Conservation (phyloP, 1,140 invertebrate species). For the Cotesia vestalis region DNA sequence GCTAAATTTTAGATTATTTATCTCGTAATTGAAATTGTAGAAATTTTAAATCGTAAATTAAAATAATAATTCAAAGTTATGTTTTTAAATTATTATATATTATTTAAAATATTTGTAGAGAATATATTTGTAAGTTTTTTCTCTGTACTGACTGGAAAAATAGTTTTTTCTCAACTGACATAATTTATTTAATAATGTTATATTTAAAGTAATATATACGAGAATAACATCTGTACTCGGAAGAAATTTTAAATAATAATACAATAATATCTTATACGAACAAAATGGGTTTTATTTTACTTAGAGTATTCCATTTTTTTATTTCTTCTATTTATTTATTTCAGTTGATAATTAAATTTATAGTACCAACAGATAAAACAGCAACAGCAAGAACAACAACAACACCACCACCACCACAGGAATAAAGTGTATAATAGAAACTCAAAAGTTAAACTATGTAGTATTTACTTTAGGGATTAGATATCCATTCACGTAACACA, state of each 20-base stretch:
- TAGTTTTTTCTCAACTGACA: neutral
- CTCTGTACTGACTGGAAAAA: too few species aligned
- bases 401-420: neutral
- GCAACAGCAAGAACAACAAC: neutral
- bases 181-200: neutral
- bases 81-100: too few species aligned
- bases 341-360: too few species aligned
- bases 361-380: neutral
- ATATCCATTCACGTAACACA: conserved; percentile 20
- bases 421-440: conserved; percentile 8
- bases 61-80: too few species aligned
- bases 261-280: conserved; percentile 38
- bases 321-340: neutral
- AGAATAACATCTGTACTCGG: conserved; percentile 41
- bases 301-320: conserved; percentile 13
- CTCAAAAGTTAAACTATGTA: conserved; percentile 13
- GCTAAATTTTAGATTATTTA: too few species aligned
- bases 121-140: neutral
- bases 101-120: too few species aligned
- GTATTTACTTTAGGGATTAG: conserved; percentile 18
- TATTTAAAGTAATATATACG: neutral
- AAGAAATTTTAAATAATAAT: conserved; percentile 3
- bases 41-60: too few species aligned
- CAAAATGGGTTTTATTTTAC: conserved; percentile 52
- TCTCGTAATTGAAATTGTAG: too few species aligned